phyloP scores from a whole-genome alignment of 37 sponge, comb jelly and placozoan species.

The Theonella swinhoei region DNA sequence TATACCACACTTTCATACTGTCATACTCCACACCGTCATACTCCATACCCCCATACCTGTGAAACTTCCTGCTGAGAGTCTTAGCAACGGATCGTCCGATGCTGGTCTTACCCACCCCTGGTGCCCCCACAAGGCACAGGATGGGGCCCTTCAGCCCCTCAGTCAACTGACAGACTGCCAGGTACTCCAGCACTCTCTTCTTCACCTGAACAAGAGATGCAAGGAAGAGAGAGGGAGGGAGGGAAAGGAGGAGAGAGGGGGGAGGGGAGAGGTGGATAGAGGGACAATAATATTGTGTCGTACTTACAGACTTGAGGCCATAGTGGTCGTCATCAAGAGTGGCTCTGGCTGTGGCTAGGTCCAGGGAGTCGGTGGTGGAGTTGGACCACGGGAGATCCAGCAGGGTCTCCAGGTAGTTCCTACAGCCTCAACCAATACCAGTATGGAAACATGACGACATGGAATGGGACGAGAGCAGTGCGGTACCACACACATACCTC shows the following conservation, averaged over 20 bases:
- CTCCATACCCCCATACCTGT: neutral
- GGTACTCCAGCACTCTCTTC: slow-evolving; percentile 83
- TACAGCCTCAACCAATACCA: neutral
- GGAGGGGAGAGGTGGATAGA: neutral
- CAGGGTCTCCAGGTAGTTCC: slow-evolving; percentile 82
- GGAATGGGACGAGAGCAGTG: neutral
- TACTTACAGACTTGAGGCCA: slow-evolving; percentile 56
- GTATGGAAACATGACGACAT: neutral
- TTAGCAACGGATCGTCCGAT: slow-evolving; percentile 85
- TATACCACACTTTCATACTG: neutral
- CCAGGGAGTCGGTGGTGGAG: slow-evolving; percentile 68
- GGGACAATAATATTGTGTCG: too few species aligned
- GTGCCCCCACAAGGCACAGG: slow-evolving; percentile 90
- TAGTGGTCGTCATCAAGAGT: slow-evolving; percentile 87
- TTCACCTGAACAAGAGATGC: slow-evolving; percentile 51
- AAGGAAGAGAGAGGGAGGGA: neutral
- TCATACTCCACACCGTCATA: neutral
- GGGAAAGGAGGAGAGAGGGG: neutral
- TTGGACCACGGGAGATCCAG: slow-evolving; percentile 86
- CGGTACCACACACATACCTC: slow-evolving; percentile 35
- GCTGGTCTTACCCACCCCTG: slow-evolving; percentile 94
- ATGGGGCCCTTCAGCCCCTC: slow-evolving; percentile 88
- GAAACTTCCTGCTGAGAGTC: slow-evolving; percentile 85
- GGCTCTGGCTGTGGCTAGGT: slow-evolving; percentile 59
- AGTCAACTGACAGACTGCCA: slow-evolving; percentile 87